These are phyloP conservation scores for Capitella teleta DNA, from an alignment of 1,140 invertebrate species.

Conservation along the genomic window DNA sequence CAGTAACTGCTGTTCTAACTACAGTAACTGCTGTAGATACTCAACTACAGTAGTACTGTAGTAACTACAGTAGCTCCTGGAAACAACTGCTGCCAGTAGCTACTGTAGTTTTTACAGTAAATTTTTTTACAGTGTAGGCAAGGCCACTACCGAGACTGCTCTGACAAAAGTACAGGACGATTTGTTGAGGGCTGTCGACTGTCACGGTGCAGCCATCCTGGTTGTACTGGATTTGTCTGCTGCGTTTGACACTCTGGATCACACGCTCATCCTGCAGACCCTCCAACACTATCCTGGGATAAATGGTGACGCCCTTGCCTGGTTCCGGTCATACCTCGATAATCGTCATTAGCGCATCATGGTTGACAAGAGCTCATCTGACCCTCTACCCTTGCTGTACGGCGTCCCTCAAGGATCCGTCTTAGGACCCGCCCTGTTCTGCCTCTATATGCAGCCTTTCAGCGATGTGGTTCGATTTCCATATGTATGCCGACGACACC, in stretches of 20 bases:
- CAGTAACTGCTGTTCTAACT: too few species aligned
- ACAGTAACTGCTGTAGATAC: too few species aligned
- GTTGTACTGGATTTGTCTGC: constrained; percentile 5
- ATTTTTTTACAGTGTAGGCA: too few species aligned
- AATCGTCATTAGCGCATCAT: constrained; percentile 7
- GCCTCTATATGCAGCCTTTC: constrained; percentile 3
- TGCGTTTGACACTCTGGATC: constrained; percentile 11
- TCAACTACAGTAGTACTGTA: too few species aligned
- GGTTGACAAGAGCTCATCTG: constrained; percentile 5
- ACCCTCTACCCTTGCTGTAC: neutral
- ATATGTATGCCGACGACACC: too few species aligned
- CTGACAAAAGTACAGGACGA: too few species aligned
- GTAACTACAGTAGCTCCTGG: too few species aligned
- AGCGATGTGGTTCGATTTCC: neutral
- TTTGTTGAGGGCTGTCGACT: too few species aligned
- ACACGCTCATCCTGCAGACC: constrained; percentile 5
- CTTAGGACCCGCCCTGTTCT: constrained; percentile 12
- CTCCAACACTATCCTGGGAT: neutral
- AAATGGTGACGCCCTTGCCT: constrained; percentile 1
- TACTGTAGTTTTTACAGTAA: too few species aligned
- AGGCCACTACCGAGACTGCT: too few species aligned
- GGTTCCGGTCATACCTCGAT: constrained; percentile 9
- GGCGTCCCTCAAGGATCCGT: constrained; percentile 16
- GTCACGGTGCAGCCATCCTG: too few species aligned
- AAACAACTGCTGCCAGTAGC: too few species aligned